Conservation (phyloP, 1,140 invertebrate species). For the Halesus radiatus region DNA sequence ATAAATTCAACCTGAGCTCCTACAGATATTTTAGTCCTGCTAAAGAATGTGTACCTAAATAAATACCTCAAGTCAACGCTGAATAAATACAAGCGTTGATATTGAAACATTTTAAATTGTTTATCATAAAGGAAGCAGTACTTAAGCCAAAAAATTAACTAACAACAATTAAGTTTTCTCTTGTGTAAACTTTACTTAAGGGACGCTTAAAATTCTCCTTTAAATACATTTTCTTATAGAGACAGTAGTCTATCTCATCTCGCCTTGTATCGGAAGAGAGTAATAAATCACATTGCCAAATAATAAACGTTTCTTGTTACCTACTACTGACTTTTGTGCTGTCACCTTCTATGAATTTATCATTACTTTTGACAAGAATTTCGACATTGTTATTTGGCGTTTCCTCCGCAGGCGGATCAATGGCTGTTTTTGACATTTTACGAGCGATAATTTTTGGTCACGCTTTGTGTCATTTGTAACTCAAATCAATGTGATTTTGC, state of each 20-base stretch:
- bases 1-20: too few species aligned
- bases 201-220: slow-evolving; percentile 32
- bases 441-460: slow-evolving; percentile 43
- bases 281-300: slow-evolving; percentile 54
- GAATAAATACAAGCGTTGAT: too few species aligned
- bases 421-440: slow-evolving; percentile 48
- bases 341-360: slow-evolving; percentile 56
- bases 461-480: slow-evolving; percentile 4
- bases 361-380: slow-evolving; percentile 56
- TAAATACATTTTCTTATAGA: slow-evolving; percentile 26
- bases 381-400: slow-evolving; percentile 52
- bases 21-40: too few species aligned
- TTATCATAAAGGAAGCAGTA: neutral
- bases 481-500: neutral
- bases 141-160: slow-evolving; percentile 24
- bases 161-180: slow-evolving; percentile 29
- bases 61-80: too few species aligned
- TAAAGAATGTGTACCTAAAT: too few species aligned
- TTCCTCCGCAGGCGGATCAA: slow-evolving; percentile 24
- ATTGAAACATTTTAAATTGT: too few species aligned
- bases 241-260: slow-evolving; percentile 17
- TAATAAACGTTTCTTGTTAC: slow-evolving; percentile 55
- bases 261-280: slow-evolving; percentile 17
- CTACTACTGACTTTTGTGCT: slow-evolving; percentile 49
- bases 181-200: slow-evolving; percentile 27